Base-by-base conservation (phyloP, 2,113 vertebrate genomes). In the Micronycteris hirsuta region DNA sequence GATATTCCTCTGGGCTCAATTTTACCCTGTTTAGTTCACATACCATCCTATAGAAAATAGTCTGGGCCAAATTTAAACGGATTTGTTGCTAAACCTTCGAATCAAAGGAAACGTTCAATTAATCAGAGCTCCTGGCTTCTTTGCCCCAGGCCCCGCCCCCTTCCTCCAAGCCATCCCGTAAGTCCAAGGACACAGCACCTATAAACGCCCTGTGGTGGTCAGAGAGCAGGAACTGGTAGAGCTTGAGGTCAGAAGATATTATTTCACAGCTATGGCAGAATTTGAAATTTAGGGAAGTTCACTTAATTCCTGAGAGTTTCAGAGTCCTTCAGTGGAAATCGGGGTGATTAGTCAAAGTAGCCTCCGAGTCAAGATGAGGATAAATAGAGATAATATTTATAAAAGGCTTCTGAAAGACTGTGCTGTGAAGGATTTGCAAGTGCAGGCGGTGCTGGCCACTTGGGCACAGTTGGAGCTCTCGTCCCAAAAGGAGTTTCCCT, bases 21-120 rank as follows among this genome's bases (percentile, higher is more conserved):
- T 96, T 97, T 90, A 94, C 86, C 91, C 88, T 86, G 56, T 91
- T 96, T 73, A 77, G 83, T 97, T 95, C 88, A 96, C 78, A 97
- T 41, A 86, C 47, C 45, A 54, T 88, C 85, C 76, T 86, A 87
- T 78, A 93, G 94, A 94, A 97, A 96, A 95, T 4, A 86, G 52
- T 33, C 71, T 86, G 33, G 63, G 93, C 86, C 91, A 94, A 93
- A 88, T 95, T 90, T 94, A 92, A 97, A 95, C 95, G 87, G 47
- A 97, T 82, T 95, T 92, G n/a, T 71, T 93, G 70, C 65, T 96
- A 97, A 95, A 96, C 85, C 81, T 94, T 86, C 36, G 93, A 92
- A 95, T 93, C 31, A 56, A 74, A 36, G 41, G 11, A 70, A 36
- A 11, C 22, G 76, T 88, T 92, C 52, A 90, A 92, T 95, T 92